phyloP scores from a whole-genome alignment of 2,113 vertebrate genomes.

The Sylvietta virens region DNA sequence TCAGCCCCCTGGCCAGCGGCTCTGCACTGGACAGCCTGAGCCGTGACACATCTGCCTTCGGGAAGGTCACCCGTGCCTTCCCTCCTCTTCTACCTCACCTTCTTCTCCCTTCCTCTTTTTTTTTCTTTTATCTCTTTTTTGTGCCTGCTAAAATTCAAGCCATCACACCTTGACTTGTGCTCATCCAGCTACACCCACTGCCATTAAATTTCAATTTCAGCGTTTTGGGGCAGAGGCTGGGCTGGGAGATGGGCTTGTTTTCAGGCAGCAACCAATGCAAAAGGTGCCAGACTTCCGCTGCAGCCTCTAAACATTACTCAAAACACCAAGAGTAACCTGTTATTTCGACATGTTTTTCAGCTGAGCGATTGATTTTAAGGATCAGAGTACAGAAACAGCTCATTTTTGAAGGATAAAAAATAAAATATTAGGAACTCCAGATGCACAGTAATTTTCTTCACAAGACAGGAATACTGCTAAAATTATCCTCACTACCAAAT shows the following conservation, averaged over 20 bases:
- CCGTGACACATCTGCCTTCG: background rate
- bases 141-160: background rate
- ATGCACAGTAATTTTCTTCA: background rate
- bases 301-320: background rate
- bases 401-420: background rate
- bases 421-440: background rate
- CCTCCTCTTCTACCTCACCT: background rate
- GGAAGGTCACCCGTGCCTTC: accelerated
- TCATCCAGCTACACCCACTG: background rate
- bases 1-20: background rate
- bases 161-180: accelerated
- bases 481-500: background rate
- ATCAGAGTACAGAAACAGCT: background rate
- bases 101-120: background rate
- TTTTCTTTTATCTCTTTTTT: accelerated
- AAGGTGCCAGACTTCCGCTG: background rate
- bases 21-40: background rate
- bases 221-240: background rate
- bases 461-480: background rate
- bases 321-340: background rate
- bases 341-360: background rate
- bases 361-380: background rate
- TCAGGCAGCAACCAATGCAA: background rate
- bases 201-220: background rate
- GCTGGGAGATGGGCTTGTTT: background rate